phyloP scores from a whole-genome alignment of 2,113 vertebrate species.

The Murina feae region DNA sequence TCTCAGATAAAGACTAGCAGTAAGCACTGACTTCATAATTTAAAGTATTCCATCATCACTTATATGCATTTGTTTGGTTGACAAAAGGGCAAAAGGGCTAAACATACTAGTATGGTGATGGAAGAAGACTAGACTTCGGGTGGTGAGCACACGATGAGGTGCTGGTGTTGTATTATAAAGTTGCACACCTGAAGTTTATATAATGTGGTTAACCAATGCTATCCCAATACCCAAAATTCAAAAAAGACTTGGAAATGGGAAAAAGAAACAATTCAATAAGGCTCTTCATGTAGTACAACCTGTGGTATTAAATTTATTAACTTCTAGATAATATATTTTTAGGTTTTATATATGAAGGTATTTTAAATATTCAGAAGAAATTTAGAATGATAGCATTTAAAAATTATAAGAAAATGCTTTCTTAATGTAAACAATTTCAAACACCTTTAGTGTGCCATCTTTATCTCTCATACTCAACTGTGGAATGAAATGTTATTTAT shows the following conservation, averaged over 20 bases:
- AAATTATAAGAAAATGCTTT: not conserved
- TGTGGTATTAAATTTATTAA: not conserved
- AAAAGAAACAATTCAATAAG: not conserved
- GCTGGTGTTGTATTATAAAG: not conserved
- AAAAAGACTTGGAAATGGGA: not conserved
- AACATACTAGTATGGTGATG: not conserved
- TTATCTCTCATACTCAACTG: not conserved
- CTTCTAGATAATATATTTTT: not conserved
- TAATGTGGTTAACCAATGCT: not conserved
- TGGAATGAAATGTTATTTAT: not conserved
- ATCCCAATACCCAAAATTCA: not conserved
- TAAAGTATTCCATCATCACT: not conserved
- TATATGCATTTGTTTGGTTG: not conserved
- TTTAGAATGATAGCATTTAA: not conserved
- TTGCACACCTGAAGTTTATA: no score
- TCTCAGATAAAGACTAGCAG: not conserved
- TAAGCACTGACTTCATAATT: not conserved
- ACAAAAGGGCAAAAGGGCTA: not conserved
- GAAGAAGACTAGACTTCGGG: not conserved
- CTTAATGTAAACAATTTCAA: not conserved
- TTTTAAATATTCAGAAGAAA: constrained; percentile 12
- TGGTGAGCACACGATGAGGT: not conserved
- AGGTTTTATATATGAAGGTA: not conserved
- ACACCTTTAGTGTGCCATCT: not conserved
- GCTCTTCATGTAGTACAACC: not conserved